Evolutionary conservation across 2,113 vertebrate species (phyloP), one percentile per base, ranked within the genome.

Genomic region (Perccottus glenii): DNA sequence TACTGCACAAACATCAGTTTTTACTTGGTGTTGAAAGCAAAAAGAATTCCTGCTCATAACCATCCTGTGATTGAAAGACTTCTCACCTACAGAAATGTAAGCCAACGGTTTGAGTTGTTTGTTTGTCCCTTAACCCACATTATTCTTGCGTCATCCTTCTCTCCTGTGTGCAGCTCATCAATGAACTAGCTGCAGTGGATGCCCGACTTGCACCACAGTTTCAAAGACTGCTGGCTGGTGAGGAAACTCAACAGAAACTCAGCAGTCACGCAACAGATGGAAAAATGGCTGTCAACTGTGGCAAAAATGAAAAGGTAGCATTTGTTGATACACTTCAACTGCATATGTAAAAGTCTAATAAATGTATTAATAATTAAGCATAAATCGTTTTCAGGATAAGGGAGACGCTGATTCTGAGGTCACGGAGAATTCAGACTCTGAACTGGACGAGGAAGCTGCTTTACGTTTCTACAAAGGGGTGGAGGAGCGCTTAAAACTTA

Each of bases 1-100:
- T 99, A 99, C 63, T 99, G 98, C 76, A 93, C 95, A 79, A 98
- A 99, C 69, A 95, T 99, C 82, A 97, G 96, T 40, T 99, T 98
- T 89, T 99, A 99, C 51, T 79, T 99, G 89, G 90, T 96, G 40
- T 72, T 99, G 63, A 99, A 99, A 90, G 90, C 97, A 0, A 94
- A 94, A 85, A 87, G 98, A 67, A 83, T 93, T 32, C 93, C 94
- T 0, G 94, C 93, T 53, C 95, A 95, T 0, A 95, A 92, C 32
- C 98, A 99, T 84, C 98, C 96, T 0, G 89, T 99, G 71, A 98
- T 99, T 0, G 96, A 98, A 66, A 92, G 96, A 58, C 91, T 99
- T 53, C 92, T 98, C 19, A 89, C 92, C 5, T 99, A 96, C 73
- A 94, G 98, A 75, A 96, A 94, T 38, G 93, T 93, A 71, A 93